These are phyloP conservation scores for Tuberolachnus salignus DNA, from an alignment of 2,888 invertebrate species.

Conservation along the genomic window DNA sequence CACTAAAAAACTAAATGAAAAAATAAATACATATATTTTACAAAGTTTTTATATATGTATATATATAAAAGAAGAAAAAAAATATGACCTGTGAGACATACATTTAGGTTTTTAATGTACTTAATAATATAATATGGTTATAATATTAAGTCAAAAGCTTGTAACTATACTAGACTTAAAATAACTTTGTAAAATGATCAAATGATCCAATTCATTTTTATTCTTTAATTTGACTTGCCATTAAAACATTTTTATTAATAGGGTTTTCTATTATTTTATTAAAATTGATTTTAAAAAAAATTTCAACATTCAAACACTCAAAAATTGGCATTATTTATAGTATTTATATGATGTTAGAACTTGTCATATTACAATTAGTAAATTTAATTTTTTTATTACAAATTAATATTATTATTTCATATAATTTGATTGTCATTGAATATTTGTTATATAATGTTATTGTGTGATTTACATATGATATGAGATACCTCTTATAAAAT, in stretches of 20 bases:
- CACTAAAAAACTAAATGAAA: neutral
- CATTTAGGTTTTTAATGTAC: constrained; percentile 37
- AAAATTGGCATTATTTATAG: neutral
- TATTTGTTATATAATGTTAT: no score
- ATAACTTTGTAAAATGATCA: constrained; percentile 2
- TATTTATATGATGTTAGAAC: constrained; percentile 16
- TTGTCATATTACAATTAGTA: neutral
- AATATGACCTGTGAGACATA: constrained; percentile 23
- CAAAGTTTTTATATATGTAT: constrained; percentile 4
- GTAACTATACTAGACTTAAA: constrained; percentile 23
- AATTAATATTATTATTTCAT: constrained; percentile 7
- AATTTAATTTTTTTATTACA: neutral
- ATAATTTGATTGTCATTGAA: no score
- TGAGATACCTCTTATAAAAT: no score
- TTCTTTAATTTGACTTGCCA: neutral
- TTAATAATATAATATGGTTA: constrained; percentile 28
- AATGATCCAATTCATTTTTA: constrained; percentile 9
- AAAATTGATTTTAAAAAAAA: no score
- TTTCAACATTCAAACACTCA: neutral
- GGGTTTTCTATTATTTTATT: no score
- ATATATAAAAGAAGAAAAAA: neutral
- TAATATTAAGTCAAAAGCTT: constrained; percentile 29
- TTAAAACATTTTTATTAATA: no score
- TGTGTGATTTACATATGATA: no score
- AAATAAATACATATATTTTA: constrained; percentile 18